Percentiles rank a stretch among this genome's conserved stretches.
These are phyloP conservation scores for Chloroceryle amazona DNA, from an alignment of 2,797 vertebrate genomes.

Conservation along the genomic window DNA sequence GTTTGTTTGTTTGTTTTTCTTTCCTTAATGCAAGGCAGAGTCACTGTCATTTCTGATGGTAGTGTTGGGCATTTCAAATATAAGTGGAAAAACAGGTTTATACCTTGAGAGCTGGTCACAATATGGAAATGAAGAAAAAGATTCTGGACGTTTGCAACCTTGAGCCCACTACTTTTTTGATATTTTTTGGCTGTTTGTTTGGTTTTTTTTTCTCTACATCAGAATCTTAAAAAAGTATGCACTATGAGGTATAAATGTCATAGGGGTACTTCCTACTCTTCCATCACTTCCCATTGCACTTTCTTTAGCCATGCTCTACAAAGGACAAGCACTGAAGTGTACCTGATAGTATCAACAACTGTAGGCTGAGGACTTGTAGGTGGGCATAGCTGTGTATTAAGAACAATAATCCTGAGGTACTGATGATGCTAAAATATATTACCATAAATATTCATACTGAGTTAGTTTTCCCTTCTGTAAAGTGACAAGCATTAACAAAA, in stretches of 20 bases:
- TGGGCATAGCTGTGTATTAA: not conserved
- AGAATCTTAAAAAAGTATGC: not conserved
- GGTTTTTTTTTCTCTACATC: not conserved
- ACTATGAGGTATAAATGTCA: not conserved
- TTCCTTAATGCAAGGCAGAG: not conserved
- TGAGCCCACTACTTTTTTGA: accelerated
- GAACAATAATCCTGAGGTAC: not conserved
- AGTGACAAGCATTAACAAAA: not conserved
- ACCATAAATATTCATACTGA: not conserved
- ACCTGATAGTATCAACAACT: not conserved
- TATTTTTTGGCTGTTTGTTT: not conserved
- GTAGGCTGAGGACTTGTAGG: not conserved
- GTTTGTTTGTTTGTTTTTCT: too few species aligned
- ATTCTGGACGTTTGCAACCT: not conserved
- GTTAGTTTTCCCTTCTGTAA: not conserved
- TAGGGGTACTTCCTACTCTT: not conserved
- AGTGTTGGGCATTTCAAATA: not conserved
- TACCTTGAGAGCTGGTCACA: not conserved
- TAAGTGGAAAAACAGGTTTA: not conserved
- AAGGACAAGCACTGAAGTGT: not conserved
- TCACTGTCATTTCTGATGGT: not conserved
- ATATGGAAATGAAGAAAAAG: not conserved
- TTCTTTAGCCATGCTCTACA: not conserved
- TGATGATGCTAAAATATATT: not conserved
- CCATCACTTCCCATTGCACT: not conserved